Conservation (phyloP, 2,113 vertebrate species). For the Silurus meridionalis region DNA sequence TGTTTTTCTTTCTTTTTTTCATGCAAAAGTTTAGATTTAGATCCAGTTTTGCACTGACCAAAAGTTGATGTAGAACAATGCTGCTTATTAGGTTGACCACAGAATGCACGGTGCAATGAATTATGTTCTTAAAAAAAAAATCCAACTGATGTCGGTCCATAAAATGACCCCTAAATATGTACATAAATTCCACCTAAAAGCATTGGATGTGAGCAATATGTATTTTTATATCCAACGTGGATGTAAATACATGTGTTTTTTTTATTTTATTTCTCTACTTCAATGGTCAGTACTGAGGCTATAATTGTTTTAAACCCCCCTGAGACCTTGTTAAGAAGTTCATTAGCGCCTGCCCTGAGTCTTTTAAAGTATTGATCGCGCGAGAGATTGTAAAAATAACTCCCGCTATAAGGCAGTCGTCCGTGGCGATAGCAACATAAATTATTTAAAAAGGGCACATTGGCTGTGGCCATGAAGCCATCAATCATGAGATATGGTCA, state of each 20-base stretch:
- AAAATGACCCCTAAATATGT: background rate
- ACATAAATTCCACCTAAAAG: background rate
- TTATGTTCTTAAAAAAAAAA: background rate
- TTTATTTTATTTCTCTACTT: slow-evolving; percentile 43
- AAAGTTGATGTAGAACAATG: too few relatives aligned
- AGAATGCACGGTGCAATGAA: background rate
- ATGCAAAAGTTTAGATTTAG: background rate
- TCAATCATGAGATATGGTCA: slow-evolving; percentile 98
- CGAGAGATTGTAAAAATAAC: slow-evolving; percentile 98
- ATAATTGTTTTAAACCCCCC: slow-evolving; percentile 71
- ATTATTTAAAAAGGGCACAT: slow-evolving; percentile 99
- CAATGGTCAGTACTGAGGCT: slow-evolving; percentile 59
- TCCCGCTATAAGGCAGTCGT: slow-evolving; percentile 94
- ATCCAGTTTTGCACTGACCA: background rate
- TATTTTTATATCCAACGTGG: slow-evolving; percentile 1
- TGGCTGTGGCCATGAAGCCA: slow-evolving; percentile 96
- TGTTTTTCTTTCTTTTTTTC: background rate
- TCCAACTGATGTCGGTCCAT: background rate
- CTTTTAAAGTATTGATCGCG: slow-evolving; percentile 91
- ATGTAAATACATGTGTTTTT: slow-evolving; percentile 37
- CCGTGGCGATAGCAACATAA: slow-evolving; percentile 97
- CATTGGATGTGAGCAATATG: background rate
- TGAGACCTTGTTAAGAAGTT: slow-evolving; percentile 76
- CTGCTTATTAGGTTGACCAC: background rate
- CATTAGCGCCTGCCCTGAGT: slow-evolving; percentile 84